phyloP scores from a whole-genome alignment of 2,113 vertebrate species.

The Proterorhinus semilunaris region DNA sequence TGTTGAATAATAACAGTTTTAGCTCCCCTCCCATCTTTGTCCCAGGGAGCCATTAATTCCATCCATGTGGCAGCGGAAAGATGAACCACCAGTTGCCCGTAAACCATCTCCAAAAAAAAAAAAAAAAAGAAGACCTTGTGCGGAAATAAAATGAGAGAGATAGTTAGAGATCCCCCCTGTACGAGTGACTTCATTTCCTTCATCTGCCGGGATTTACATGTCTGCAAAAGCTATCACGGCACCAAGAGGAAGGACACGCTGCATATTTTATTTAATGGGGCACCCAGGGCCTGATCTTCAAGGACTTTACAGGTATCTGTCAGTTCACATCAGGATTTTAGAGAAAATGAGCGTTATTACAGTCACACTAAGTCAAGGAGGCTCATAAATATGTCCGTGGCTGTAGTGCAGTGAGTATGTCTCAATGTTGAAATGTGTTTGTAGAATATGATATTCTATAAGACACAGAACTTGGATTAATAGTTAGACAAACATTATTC shows the following conservation, averaged over 20 bases:
- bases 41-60: constrained; percentile 66
- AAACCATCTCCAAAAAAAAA: constrained; percentile 56
- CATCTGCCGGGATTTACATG: constrained; percentile 48
- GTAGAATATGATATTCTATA: background rate
- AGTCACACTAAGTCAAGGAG: background rate
- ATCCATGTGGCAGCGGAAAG: constrained; percentile 60
- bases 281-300: constrained; percentile 60
- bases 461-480: too few relatives aligned
- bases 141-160: background rate
- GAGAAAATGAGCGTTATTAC: background rate
- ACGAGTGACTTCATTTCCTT: constrained; percentile 58
- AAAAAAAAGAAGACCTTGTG: background rate
- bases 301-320: constrained; percentile 55
- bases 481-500: too few relatives aligned
- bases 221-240: constrained; percentile 50
- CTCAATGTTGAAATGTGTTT: background rate
- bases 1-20: constrained; percentile 51
- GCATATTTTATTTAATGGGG: constrained; percentile 62
- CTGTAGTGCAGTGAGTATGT: background rate
- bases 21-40: constrained; percentile 21
- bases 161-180: constrained; percentile 38
- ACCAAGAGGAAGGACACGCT: constrained; percentile 50
- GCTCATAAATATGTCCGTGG: background rate
- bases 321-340: background rate
- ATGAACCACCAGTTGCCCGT: constrained; percentile 70